Evolutionary conservation across 2,797 vertebrate genomes (phyloP).

Genomic region (Adelosebastes latens): DNA sequence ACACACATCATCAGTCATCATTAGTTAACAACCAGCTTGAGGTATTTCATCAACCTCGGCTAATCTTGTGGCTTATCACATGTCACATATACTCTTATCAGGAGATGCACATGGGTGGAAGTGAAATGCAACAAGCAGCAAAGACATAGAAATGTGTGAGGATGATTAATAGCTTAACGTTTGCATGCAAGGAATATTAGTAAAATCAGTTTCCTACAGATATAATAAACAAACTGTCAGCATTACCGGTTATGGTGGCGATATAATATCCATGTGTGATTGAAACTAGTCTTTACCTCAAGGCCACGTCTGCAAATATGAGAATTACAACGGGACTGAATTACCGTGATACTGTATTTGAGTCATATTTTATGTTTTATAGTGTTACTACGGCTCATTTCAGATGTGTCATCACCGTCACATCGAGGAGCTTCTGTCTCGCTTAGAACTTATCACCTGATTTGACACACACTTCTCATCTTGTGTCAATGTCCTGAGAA

Average conservation of each 20-base stretch:
- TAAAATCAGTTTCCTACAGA: neutral
- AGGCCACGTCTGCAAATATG: neutral
- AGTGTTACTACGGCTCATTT: neutral
- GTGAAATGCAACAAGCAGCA: neutral
- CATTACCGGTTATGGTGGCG: neutral
- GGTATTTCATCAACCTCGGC: conserved; percentile 4
- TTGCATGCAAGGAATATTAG: neutral
- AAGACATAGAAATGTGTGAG: conserved; percentile 4
- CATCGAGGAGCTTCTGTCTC: neutral
- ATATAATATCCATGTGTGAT: neutral
- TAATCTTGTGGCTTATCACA: conserved; percentile 44
- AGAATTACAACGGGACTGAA: neutral
- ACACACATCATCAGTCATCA: neutral
- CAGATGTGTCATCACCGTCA: neutral
- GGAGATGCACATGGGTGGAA: neutral
- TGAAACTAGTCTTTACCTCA: neutral
- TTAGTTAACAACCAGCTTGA: neutral
- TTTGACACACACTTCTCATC: neutral
- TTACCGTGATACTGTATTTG: neutral
- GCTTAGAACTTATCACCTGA: neutral
- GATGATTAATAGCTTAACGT: neutral
- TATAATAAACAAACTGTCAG: neutral
- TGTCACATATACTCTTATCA: conserved; percentile 18
- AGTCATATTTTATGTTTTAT: neutral
- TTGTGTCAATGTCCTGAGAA: neutral